These are phyloP conservation scores for Crematogaster levior DNA, from an alignment of 2,888 invertebrate genomes.

Conservation along the genomic window DNA sequence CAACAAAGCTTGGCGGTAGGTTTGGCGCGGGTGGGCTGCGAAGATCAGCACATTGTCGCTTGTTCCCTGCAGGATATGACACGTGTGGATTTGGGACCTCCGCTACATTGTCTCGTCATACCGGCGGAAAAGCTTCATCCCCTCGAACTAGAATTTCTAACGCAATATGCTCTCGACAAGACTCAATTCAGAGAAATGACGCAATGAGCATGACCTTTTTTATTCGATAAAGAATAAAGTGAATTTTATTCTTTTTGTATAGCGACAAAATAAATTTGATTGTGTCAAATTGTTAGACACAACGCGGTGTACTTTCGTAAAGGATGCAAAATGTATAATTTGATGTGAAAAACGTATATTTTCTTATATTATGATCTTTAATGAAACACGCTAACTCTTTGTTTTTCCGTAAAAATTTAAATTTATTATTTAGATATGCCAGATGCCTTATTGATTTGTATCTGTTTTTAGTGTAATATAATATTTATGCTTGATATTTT, in stretches of 20 bases:
- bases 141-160: constrained; percentile 95
- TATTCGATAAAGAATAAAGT: not conserved
- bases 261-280: not conserved
- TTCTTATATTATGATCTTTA: not conserved
- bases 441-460: not conserved
- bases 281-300: not conserved
- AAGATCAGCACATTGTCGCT: constrained; percentile 92
- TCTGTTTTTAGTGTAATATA: not conserved
- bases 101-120: constrained; percentile 97
- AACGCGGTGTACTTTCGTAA: not conserved
- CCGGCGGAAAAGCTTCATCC: constrained; percentile 95
- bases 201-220: not conserved
- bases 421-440: not conserved
- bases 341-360: not conserved
- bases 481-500: not conserved
- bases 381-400: not conserved
- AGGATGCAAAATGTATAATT: not conserved
- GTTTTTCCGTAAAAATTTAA: not conserved
- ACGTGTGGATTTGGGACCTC: constrained; percentile 92
- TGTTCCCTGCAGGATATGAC: constrained; percentile 92
- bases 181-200: constrained; percentile 60
- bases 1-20: constrained; percentile 92
- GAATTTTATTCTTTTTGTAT: not conserved
- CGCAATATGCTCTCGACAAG: constrained; percentile 86
- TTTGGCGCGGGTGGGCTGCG: constrained; percentile 95